phyloP scores from a whole-genome alignment of 2,797 vertebrate species.

The Tiaroga cobitis region DNA sequence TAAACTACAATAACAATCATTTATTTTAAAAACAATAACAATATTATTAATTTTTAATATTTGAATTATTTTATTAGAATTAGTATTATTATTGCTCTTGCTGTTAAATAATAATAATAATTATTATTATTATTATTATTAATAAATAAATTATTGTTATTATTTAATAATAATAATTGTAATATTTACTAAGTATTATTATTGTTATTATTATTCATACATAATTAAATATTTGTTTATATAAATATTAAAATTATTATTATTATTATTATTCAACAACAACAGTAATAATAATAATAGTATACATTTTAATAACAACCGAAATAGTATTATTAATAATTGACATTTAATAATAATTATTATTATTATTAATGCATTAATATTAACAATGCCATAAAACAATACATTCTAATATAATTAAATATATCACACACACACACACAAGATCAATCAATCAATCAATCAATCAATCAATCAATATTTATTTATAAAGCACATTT shows the following conservation, averaged over 20 bases:
- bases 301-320: not conserved
- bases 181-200: not conserved
- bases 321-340: not conserved
- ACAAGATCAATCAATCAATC: too few relatives aligned
- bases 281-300: not conserved
- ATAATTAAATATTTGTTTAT: not conserved
- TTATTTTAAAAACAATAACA: not conserved
- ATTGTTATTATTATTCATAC: not conserved
- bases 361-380: not conserved
- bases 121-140: not conserved
- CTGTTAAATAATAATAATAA: not conserved
- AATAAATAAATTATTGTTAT: not conserved
- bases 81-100: not conserved
- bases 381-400: not conserved
- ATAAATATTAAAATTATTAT: not conserved
- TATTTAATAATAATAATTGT: not conserved
- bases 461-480: not conserved
- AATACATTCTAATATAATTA: not conserved
- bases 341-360: too few relatives aligned
- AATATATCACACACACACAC: not conserved
- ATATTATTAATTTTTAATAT: not conserved
- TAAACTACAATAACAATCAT: conserved; percentile 7
- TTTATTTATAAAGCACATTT: not conserved
- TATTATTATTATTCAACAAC: not conserved
- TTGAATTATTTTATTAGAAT: not conserved